Percentiles rank a stretch among this genome's conserved stretches.
These are phyloP conservation scores for Morpho deidamia DNA, from an alignment of 2,888 invertebrate genomes.

Conservation along the genomic window DNA sequence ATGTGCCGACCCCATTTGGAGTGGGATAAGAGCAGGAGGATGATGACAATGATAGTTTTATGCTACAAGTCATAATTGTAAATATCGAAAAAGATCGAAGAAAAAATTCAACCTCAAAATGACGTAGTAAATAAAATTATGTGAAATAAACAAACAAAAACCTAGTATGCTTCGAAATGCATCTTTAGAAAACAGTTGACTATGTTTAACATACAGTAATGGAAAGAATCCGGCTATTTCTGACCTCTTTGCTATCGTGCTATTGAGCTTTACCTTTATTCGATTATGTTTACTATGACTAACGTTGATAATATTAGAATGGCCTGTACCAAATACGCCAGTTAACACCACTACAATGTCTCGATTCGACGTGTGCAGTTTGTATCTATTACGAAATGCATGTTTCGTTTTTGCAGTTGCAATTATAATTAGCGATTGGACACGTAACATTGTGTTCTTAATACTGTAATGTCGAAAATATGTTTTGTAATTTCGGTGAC, in stretches of 20 bases:
- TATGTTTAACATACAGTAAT: slow-evolving; percentile 32
- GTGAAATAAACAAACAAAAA: background rate
- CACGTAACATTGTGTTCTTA: background rate
- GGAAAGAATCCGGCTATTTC: slow-evolving; percentile 56
- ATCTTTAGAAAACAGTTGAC: slow-evolving; percentile 24
- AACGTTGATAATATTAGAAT: slow-evolving; percentile 32
- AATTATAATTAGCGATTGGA: slow-evolving; percentile 13
- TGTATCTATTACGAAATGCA: slow-evolving; percentile 51
- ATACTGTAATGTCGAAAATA: background rate
- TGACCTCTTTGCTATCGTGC: slow-evolving; percentile 58
- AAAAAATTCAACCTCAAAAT: too few species aligned
- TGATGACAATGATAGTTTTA: too few species aligned
- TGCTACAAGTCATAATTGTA: too few species aligned
- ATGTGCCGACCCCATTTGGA: too few species aligned
- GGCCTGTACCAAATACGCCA: slow-evolving; percentile 20
- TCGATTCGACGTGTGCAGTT: slow-evolving; percentile 47
- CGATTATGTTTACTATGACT: slow-evolving; percentile 31
- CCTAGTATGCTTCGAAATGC: background rate
- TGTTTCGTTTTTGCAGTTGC: slow-evolving; percentile 22
- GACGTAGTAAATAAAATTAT: too few species aligned
- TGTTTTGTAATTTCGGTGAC: background rate
- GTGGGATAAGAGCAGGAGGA: too few species aligned
- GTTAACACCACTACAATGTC: slow-evolving; percentile 40
- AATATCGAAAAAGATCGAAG: too few species aligned
- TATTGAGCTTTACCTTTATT: slow-evolving; percentile 31